Base-by-base conservation (phyloP, 2,888 invertebrate species). In the Petrolisthes manimaculis region DNA sequence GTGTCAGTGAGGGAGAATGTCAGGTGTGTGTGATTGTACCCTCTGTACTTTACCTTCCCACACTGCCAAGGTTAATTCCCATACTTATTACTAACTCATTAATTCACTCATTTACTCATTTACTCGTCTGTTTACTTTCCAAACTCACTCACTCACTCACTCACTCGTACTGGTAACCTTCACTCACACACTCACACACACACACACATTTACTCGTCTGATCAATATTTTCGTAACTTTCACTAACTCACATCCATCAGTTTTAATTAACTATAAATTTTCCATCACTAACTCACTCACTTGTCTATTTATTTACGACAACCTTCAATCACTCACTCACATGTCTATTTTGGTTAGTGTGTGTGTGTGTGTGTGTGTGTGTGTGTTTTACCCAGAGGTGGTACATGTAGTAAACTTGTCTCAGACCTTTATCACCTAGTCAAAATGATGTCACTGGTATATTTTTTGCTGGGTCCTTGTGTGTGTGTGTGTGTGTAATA, bases 401-500 rank as follows among this genome's bases (percentile, higher is more conserved):
- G 37, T 37, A 37, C 37, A 37, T 37, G 37, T 37, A 37, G 37
- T 37, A 37, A 37, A 37, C 37, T 37, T 37, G 37, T 37, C 37
- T 37, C 37, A 37, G 37, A 37, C 37, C 37, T 37, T 37, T 37
- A 37, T 37, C 37, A 37, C 37, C 37, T 37, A 37, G 37, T 37
- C 37, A 37, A 2, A 37, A 37, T 37, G 0, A 37, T 74, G 74
- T 74, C 8, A 24, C 21, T 74, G 74, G 14, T n/a, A 24, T 74
- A 21, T 8, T 74, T 8, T 74, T 18, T 18, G 8, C 21, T 74
- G 21, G 14, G n/a, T 18, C 24, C 8, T 12, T 74, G 74, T 74
- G 74, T 74, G 74, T 61, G 61, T 1, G 61, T 61, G 74, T 74
- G 74, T 74, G 74, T 74, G 74, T 56, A 14, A 53, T 37, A 75